Base-by-base conservation (phyloP, 2,113 vertebrate genomes). In the Gallinago undulata region DNA sequence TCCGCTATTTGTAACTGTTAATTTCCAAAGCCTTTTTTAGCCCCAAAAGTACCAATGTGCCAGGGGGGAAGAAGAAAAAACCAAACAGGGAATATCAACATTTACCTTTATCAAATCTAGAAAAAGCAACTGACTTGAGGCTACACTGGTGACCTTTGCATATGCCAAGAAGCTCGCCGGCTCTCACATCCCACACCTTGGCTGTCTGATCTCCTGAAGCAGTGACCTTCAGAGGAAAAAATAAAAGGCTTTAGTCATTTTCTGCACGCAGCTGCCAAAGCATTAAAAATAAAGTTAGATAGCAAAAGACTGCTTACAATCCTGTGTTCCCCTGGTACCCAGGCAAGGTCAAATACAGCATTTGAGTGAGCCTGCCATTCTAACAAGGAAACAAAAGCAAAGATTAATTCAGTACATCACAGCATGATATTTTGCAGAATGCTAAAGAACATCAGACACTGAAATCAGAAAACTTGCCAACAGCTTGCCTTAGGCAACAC, bases 101-200 rank as follows among this genome's bases (percentile, higher is more conserved):
- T 95, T 70, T 98, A 99, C 99, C 99, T 98, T 98, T 99, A 86
- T 99, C 98, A 93, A 98, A 98, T 41, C 98, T 99, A 77, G 98
- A 96, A 87, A 99, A 99, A 70, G 99, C 97, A 89, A 99, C 99
- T 28, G 99, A 99, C 95, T 99, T 99, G 72, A 99, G 98, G 97
- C 99, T 99, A 96, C 99, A 99, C 53, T 99, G 99, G 93, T 99
- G 99, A 75, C 99, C 99, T 98, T 98, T 99, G 96, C 99, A 99
- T 33, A 98, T 97, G 57, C 99, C 99, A 67, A 99, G 97, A 45
- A 99, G 97, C 85, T 99, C 99, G 8, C 98, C 98, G 8, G 98
- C 97, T 81, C 97, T 98, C 56, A 99, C 98, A 37, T 99, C 99
- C 99, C 99, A 99, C 92, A 99, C 97, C 84, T 98, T 98, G 78